Evolutionary conservation across 2,888 invertebrate species (phyloP).

Genomic region (Chrysolina oricalcia): DNA sequence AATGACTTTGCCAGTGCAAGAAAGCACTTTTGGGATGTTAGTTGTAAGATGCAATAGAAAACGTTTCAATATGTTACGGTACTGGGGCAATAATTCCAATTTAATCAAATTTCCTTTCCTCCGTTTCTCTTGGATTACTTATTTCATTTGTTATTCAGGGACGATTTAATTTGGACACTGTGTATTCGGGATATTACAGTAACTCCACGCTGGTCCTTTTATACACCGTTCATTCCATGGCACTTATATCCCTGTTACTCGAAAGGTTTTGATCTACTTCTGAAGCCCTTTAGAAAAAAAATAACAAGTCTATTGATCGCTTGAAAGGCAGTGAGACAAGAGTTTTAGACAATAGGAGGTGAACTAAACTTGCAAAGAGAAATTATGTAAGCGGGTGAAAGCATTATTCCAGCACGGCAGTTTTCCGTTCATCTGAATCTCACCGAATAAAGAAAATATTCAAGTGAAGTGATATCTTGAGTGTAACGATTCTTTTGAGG

Average conservation of each 20-base stretch:
- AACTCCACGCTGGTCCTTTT: background rate
- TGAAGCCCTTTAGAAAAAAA: background rate
- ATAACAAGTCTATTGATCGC: slow-evolving; percentile 3
- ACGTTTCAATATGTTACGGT: no score
- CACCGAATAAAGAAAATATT: background rate
- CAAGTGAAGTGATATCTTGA: background rate
- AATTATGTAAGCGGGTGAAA: background rate
- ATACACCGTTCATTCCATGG: background rate
- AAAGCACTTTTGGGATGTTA: no score
- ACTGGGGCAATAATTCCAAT: no score
- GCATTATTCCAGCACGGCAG: background rate
- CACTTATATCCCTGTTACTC: background rate
- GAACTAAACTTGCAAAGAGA: background rate
- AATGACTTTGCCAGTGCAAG: no score
- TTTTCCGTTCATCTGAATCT: background rate
- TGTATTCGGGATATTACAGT: background rate
- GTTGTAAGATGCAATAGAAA: no score
- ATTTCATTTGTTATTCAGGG: no score
- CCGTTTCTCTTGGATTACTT: no score
- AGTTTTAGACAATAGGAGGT: slow-evolving; percentile 1
- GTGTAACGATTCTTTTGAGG: background rate
- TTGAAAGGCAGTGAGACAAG: background rate
- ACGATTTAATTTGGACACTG: background rate
- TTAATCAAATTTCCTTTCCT: no score
- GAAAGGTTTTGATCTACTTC: background rate